Evolutionary conservation across 2,113 vertebrate species (phyloP), one percentile per base, ranked within the genome.

Genomic region (Lontra canadensis): DNA sequence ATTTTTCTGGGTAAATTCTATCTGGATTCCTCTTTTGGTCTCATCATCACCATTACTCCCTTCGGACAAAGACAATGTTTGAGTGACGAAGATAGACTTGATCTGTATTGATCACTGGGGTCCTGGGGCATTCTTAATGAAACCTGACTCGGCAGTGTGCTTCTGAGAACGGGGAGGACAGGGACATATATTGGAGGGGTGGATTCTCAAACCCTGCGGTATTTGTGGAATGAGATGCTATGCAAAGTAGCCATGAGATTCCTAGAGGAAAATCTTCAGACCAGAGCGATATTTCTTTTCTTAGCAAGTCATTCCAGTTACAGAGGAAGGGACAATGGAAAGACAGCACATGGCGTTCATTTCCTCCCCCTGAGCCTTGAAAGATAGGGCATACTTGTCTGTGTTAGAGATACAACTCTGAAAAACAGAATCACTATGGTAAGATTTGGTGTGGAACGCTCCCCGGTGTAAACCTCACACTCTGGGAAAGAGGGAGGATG

Each of bases 81-180:
- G 29, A 20, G 23, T 25, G 34, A 36, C 0, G 3, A 31, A 36
- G 29, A 14, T 7, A 20, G 9, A 4, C 52, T 95, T 42, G 17
- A 7, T 18, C 34, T 11, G 4, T 26, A 4, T 36, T 39, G 29
- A 13, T 25, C 26, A 0, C n/a, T 17, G 63, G 21, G 25, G 9
- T 49, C 63, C 52, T 15, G 29, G 26, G 57, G 7, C 4, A 4
- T 88, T 57, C 52, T 25, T 71, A 21, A 49, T 26, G 36, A 71
- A 42, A 7, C 23, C 20, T 1, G 55, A 0, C 0, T 74, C 13
- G 34, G 6, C 42, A 15, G 47, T 0, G 0, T 15, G 14, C 39
- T 26, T 69, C 2, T 12, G 6, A 6, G 59, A 31, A 52, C 42
- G 1, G 5, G 0, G 42, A 10, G 1, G 14, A 23, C 55, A 23